phyloP scores from a whole-genome alignment of 1,140 invertebrate genomes.

The Arctopsyche grandis region DNA sequence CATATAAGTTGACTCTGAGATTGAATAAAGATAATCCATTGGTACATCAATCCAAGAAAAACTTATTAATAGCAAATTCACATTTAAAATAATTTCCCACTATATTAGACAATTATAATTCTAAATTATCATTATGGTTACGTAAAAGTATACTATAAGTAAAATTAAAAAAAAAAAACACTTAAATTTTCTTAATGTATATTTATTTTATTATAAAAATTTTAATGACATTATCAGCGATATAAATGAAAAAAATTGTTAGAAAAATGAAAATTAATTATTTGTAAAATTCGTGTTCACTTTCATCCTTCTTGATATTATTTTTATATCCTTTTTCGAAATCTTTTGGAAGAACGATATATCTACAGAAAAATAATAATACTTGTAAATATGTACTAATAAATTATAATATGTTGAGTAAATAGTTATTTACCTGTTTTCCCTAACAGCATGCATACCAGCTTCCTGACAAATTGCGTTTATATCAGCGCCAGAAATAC shows the following conservation, averaged over 20 bases:
- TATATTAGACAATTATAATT: no score
- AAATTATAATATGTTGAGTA: background rate
- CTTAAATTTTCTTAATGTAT: no score
- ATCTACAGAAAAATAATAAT: slow-evolving; percentile 68
- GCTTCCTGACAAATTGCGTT: slow-evolving; percentile 99
- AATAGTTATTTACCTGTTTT: slow-evolving; percentile 75
- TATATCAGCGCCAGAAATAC: slow-evolving; percentile 98
- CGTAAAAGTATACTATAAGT: no score
- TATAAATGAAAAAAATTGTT: background rate
- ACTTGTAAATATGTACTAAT: slow-evolving; percentile 18
- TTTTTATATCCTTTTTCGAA: slow-evolving; percentile 99
- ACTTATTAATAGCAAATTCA: no score
- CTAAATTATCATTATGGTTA: no score
- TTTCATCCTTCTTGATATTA: slow-evolving; percentile 99
- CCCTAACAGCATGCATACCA: slow-evolving; percentile 94
- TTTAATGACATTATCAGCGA: background rate
- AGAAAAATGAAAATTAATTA: slow-evolving; percentile 67
- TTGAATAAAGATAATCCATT: slow-evolving; percentile 23
- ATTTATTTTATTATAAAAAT: no score
- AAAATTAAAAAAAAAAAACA: no score
- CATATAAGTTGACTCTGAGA: background rate
- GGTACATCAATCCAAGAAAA: slow-evolving; percentile 33
- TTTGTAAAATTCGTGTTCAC: slow-evolving; percentile 99
- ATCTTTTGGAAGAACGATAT: slow-evolving; percentile 98
- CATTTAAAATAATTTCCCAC: no score